Base-by-base conservation (phyloP, 2,888 invertebrate species). In the Aphrophora alni region DNA sequence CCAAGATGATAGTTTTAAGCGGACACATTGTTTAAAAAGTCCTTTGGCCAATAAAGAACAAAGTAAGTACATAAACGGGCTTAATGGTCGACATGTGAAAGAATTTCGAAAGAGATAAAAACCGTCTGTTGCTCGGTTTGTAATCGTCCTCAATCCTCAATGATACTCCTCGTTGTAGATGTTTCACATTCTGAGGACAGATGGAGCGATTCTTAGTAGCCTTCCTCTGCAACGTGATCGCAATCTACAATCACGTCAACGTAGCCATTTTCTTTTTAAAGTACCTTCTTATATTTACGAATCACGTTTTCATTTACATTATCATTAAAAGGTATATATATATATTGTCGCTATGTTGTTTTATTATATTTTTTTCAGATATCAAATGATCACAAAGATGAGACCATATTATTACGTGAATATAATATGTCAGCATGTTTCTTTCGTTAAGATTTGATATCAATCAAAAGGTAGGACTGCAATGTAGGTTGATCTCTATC, bases 51-150 rank as follows among this genome's bases (percentile, higher is more conserved):
- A 59, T 59, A 59, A 59, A 59, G 59, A 59, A 59, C 59, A 59
- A 59, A 59, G 59, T 59, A 21, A 59, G 59, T 59, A 21, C 59
- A 59, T 59, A 59, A 59, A 59, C 59, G 21, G 21, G 59, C 59
- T 59, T 59, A 59, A 59, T 59, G 59, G 59, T 59, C 59, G 59
- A 59, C 59, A 59, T 59, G 59, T 59, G 59, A 59, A 59, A 59
- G 59, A 59, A 59, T 59, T 59, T 59, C 59, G 59, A 59, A 59
- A 59, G 59, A 59, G 59, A 59, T 59, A 59, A 59, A 59, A 59
- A 59, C 21, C n/a, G 59, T 21, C 59, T 59, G 44, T 44, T 44
- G 59, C 59, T 59, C 59, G 59, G 59, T 59, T 59, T n/a, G 59
- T 59, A 59, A 59, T 59, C n/a, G 59, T 59, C 59, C 59, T 59